phyloP scores from a whole-genome alignment of 2,113 vertebrate species.

The Anarrhichthys ocellatus region DNA sequence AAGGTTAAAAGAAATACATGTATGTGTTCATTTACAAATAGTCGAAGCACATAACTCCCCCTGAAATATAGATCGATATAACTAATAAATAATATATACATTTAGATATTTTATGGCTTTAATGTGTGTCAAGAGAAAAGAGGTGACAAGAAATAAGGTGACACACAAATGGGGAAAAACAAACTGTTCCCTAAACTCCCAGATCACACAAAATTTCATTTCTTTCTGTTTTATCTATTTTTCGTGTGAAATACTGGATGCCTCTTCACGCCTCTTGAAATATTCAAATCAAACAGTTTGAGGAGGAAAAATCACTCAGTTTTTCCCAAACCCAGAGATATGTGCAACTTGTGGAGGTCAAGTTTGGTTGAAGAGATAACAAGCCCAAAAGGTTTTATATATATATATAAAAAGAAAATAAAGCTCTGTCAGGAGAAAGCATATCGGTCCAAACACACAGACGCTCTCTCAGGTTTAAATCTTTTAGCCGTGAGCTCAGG shows the following conservation, averaged over 20 bases:
- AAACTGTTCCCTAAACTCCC: not conserved
- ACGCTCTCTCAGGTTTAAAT: not conserved
- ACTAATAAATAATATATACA: no score
- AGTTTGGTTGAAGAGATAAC: not conserved
- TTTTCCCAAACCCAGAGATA: not conserved
- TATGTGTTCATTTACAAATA: no score
- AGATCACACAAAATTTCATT: not conserved
- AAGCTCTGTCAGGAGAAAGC: not conserved
- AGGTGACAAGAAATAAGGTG: not conserved
- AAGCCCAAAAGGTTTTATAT: not conserved
- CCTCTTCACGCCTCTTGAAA: not conserved
- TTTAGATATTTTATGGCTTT: no score
- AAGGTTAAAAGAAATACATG: not conserved
- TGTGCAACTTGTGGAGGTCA: not conserved
- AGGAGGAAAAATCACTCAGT: not conserved
- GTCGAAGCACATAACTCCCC: not conserved
- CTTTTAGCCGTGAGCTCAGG: not conserved
- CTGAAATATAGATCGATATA: no score
- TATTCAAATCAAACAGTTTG: not conserved
- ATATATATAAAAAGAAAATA: not conserved
- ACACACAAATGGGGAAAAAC: not conserved
- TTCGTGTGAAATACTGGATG: not conserved
- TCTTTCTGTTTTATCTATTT: not conserved
- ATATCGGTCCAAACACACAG: not conserved
- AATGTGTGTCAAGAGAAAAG: no score